Evolutionary conservation across 2,113 vertebrate species (phyloP).

Genomic region (Cepphus grylle): DNA sequence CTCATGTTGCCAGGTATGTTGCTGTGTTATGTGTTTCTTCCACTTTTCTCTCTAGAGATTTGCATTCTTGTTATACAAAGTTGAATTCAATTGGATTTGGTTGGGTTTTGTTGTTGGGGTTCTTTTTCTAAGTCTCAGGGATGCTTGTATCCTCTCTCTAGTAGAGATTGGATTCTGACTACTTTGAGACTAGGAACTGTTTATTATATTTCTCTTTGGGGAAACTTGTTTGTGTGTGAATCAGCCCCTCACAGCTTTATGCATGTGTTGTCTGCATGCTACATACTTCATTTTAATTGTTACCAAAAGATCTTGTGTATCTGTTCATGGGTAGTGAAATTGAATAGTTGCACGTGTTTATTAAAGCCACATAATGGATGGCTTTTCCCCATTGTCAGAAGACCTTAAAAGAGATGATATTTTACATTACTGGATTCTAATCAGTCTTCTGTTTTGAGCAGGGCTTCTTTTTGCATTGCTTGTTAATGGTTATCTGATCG

Average conservation of each 20-base stretch:
- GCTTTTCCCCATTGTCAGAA: not conserved
- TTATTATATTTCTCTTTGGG: not conserved
- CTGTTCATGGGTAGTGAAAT: not conserved
- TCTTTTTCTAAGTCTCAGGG: not conserved
- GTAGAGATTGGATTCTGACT: not conserved
- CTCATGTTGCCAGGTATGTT: conserved; percentile 93
- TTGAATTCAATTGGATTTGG: not conserved
- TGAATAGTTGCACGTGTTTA: not conserved
- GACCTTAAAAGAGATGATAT: not conserved
- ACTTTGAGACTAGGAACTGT: not conserved
- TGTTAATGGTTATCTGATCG: not conserved
- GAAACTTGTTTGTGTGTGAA: not conserved
- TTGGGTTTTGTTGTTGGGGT: not conserved
- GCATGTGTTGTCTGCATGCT: fast-evolving
- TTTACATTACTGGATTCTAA: not conserved
- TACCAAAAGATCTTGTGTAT: not conserved
- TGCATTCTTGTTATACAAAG: not conserved
- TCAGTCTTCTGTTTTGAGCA: not conserved
- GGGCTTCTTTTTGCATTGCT: not conserved
- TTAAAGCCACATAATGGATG: not conserved
- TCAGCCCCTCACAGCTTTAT: not conserved
- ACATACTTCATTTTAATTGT: not conserved
- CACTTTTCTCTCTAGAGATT: not conserved
- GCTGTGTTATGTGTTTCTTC: not conserved
- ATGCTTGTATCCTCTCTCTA: not conserved